Evolutionary conservation across 2,797 vertebrate species (phyloP), one percentile per base, ranked within the genome.

Genomic region (Bovichtus diacanthus): DNA sequence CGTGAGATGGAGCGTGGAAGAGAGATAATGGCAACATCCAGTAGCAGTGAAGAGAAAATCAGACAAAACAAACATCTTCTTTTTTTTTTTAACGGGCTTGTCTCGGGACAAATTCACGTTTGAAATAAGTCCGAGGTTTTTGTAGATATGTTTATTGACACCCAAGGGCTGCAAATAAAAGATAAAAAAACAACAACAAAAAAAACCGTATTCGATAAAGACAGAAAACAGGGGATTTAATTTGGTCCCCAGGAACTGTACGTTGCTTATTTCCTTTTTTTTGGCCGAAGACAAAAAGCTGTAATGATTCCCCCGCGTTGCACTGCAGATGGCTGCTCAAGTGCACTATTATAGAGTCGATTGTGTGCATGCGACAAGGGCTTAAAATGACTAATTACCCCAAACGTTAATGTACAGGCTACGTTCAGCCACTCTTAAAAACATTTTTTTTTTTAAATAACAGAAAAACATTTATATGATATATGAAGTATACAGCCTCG

Each of bases 1-100:
- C 89, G 83, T 82, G 92, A 94, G 93, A 94, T 94, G 93, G 86
- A 93, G 92, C 94, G 87, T 93, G 89, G 83, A 90, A 81, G 78
- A 80, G 82, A 93, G 88, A 94, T 93, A 94, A 95, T 95, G 91
- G 88, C 82, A 91, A 91, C 92, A 91, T 81, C 80, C 85, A 90
- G 82, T 76, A 92, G 78, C 82, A 90, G 83, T 21, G 83, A 79
- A 66, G 49, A 84, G 72, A 80, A 87, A 78, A 76, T 70, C 80
- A 85, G 29, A 87, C 78, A 77, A 83, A 89, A 83, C 84, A 89
- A 86, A 91, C 77, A 85, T 64, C 39, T 59, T 38, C 41, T 16
- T 61, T 47, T 47, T 59, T 78, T 64, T 47, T 59, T 78, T 64
- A 58, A 63, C 76, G 63, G 59, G 27, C 19, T 62, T 74, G 39